These are phyloP conservation scores for Lithobius niger DNA, from an alignment of 1,140 invertebrate species.

Conservation along the genomic window DNA sequence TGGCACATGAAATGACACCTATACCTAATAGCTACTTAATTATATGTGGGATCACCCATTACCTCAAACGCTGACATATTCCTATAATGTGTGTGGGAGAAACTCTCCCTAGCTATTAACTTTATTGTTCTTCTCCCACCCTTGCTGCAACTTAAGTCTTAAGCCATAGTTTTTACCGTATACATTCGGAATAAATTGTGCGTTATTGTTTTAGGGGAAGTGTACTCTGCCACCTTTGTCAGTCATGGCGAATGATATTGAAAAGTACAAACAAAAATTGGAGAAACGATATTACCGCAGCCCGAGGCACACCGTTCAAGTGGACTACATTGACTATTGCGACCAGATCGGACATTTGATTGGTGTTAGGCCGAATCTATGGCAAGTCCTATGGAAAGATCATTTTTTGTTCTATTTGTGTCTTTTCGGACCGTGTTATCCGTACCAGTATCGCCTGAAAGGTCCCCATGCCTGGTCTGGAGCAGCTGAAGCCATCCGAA, in stretches of 20 bases:
- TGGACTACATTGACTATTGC: constrained; percentile 14
- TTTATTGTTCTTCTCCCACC: too few relatives aligned
- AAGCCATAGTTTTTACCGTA: too few relatives aligned
- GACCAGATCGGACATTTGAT: constrained; percentile 15
- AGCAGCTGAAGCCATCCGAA: constrained; percentile 17
- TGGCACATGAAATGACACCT: too few relatives aligned
- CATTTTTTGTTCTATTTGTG: constrained; percentile 10
- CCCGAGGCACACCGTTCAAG: constrained; percentile 15
- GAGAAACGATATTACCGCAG: constrained; percentile 1
- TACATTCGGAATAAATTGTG: too few relatives aligned
- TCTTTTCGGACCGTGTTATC: constrained; percentile 12
- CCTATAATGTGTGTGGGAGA: too few relatives aligned
- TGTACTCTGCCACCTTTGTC: not conserved
- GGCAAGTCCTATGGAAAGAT: constrained; percentile 17
- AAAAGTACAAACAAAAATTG: not conserved
- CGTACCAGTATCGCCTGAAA: constrained; percentile 14
- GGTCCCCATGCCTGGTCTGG: constrained; percentile 18
- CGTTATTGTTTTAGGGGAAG: not conserved
- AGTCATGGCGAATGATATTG: constrained; percentile 6
- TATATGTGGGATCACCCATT: too few relatives aligned
- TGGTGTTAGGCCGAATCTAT: constrained; percentile 15
- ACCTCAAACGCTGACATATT: too few relatives aligned
- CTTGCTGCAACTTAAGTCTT: too few relatives aligned
- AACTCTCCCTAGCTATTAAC: too few relatives aligned
- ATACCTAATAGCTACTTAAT: too few relatives aligned